Conservation (phyloP, 2,113 vertebrate species). For the Paralichthys olivaceus region DNA sequence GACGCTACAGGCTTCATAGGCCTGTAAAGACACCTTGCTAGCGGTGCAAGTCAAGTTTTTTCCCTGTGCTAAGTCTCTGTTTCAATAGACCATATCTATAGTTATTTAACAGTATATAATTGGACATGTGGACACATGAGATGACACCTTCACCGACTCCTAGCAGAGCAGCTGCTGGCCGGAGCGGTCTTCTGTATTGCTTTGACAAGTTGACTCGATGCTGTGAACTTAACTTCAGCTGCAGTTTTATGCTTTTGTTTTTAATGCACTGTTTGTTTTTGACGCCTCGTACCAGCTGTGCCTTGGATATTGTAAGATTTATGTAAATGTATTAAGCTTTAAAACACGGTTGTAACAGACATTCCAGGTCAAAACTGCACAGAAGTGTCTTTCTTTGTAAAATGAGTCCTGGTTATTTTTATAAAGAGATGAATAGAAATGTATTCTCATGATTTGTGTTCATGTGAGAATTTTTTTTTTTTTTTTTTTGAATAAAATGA, state of each 20-base stretch:
- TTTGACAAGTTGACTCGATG: slow-evolving; percentile 67
- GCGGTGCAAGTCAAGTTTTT: neutral
- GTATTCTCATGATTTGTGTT: slow-evolving; percentile 85
- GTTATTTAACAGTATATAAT: no score
- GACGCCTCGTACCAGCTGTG: slow-evolving; percentile 91
- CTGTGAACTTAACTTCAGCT: slow-evolving; percentile 84
- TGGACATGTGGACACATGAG: slow-evolving; percentile 1
- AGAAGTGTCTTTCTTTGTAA: slow-evolving; percentile 76
- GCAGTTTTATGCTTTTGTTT: slow-evolving; percentile 78
- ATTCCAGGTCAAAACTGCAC: slow-evolving; percentile 82
- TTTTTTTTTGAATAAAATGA: slow-evolving; percentile 76
- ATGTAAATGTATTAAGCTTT: slow-evolving; percentile 90
- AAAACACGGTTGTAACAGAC: slow-evolving; percentile 81
- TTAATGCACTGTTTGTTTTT: slow-evolving; percentile 86
- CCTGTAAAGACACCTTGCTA: slow-evolving; percentile 4
- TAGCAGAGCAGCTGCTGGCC: slow-evolving; percentile 54
- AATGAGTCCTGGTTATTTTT: slow-evolving; percentile 85
- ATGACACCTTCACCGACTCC: slow-evolving; percentile 36
- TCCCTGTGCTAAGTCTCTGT: neutral
- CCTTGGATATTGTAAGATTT: slow-evolving; percentile 89
- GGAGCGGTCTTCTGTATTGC: slow-evolving; percentile 31
- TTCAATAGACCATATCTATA: neutral
- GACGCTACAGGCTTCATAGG: slow-evolving; percentile 12
- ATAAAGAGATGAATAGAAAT: slow-evolving; percentile 73
- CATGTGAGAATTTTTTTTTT: slow-evolving; percentile 77